Base-by-base conservation (phyloP, 2,888 invertebrate species). In the Cephus rjabovi region DNA sequence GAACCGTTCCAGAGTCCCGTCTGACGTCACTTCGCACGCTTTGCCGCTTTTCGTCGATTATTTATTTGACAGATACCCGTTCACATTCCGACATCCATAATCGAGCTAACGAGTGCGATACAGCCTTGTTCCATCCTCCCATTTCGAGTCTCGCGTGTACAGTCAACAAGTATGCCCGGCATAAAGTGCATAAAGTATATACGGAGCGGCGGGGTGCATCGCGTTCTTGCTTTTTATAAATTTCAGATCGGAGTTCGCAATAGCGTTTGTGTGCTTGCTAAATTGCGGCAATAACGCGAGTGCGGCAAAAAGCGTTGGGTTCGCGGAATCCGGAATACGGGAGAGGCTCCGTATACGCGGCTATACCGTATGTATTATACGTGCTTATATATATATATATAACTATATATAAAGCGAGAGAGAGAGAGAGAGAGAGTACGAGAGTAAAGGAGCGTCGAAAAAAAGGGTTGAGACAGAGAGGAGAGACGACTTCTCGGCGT, bases 211-310 rank as follows among this genome's bases (percentile, higher is more conserved):
- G 40, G 40, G 40, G 40, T 23, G 23, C 23, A 56, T 23, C 40
- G 40, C 40, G 40, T 56, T 56, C 40, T 56, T 56, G 40, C 40
- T 56, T 56, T 56, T 56, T 56, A 56, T 56, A 56, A 56, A 56
- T 56, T 56, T 56, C 40, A 56, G 40, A 56, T 56, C 40, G 40
- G 40, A 56, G 40, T 56, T 56, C 40, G 40, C 40, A 56, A 56
- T 56, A 56, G 40, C 40, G 40, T 85, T 84, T 83, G 83, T 83
- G 84, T 83, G 84, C 85, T 82, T 85, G 82, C 84, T 84, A 87
- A 87, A 87, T 87, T 87, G 87, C 85, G 82, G 83, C 86, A 87
- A 87, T 87, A 86, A 87, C 84, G 31, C 84, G 87, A 81, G 81
- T 84, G 79, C 80, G 84, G 77, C 81, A 87, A 87, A 87, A 86